Evolutionary conservation across 2,797 vertebrate species (phyloP).

Genomic region (Pagetopsis macropterus): DNA sequence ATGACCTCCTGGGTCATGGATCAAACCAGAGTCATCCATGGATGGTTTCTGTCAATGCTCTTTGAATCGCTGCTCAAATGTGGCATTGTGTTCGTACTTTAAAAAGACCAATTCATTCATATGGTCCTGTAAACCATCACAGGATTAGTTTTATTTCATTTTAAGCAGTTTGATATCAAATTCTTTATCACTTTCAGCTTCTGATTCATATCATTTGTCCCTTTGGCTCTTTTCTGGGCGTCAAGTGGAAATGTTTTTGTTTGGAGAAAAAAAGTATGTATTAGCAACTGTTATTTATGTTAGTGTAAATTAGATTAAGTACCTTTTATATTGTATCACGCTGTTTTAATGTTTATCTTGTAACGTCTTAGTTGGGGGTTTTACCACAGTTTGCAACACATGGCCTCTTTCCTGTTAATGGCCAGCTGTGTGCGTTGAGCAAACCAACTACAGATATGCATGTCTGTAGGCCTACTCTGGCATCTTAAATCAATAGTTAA

Average conservation of each 20-base stretch:
- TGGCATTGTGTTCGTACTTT: conserved; percentile 6
- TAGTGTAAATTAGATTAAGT: background rate
- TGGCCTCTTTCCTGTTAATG: too few relatives aligned
- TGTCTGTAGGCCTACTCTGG: background rate
- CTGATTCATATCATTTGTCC: too few relatives aligned
- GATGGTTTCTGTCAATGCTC: conserved; percentile 27
- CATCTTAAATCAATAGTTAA: background rate
- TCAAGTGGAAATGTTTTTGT: background rate
- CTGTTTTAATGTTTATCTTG: too few relatives aligned
- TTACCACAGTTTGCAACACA: too few relatives aligned
- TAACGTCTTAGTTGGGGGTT: too few relatives aligned
- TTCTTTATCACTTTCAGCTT: conserved; percentile 5
- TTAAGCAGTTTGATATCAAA: background rate
- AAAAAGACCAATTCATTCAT: conserved; percentile 26
- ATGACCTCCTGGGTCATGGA: conserved; percentile 77
- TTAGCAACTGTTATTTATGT: background rate
- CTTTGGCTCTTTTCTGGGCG: background rate
- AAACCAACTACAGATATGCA: too few relatives aligned
- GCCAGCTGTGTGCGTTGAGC: too few relatives aligned
- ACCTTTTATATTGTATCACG: too few relatives aligned
- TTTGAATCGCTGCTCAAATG: conserved; percentile 21
- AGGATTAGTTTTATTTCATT: background rate
- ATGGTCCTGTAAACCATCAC: conserved; percentile 16
- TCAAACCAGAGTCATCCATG: conserved; percentile 63
- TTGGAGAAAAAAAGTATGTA: background rate